Evolutionary conservation across 2,888 invertebrate genomes (phyloP).

Genomic region (Nymphalis urticae): DNA sequence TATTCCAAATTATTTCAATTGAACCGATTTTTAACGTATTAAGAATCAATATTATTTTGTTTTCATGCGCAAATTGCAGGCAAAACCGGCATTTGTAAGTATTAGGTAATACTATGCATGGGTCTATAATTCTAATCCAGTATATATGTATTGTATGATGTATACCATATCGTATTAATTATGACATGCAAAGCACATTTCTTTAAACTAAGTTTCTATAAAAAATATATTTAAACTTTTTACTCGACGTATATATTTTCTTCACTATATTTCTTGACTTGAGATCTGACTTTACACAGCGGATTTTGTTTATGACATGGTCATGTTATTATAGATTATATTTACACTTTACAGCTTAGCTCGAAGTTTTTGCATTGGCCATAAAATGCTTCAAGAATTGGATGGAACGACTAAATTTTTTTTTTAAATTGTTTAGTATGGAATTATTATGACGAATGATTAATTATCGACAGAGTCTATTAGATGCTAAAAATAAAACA

Average conservation of each 20-base stretch:
- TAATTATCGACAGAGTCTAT: too few species aligned
- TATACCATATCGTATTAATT: not conserved
- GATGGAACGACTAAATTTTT: too few species aligned
- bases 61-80: conserved; percentile 69
- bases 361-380: not conserved
- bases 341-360: not conserved
- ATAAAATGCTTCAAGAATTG: not conserved
- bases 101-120: conserved; percentile 38
- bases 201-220: too few species aligned
- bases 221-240: too few species aligned
- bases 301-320: too few species aligned
- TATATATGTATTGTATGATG: not conserved
- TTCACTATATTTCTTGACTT: too few species aligned
- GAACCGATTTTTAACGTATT: not conserved
- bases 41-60: conserved; percentile 45
- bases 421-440: too few species aligned
- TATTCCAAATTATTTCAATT: too few species aligned
- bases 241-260: too few species aligned
- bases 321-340: not conserved
- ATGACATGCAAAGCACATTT: not conserved
- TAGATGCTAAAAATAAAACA: too few species aligned
- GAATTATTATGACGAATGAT: too few species aligned
- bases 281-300: too few species aligned
- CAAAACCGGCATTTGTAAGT: conserved; percentile 75
- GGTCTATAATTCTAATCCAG: not conserved